phyloP scores from a whole-genome alignment of 2,888 invertebrate genomes.

The Prosapia bicincta region DNA sequence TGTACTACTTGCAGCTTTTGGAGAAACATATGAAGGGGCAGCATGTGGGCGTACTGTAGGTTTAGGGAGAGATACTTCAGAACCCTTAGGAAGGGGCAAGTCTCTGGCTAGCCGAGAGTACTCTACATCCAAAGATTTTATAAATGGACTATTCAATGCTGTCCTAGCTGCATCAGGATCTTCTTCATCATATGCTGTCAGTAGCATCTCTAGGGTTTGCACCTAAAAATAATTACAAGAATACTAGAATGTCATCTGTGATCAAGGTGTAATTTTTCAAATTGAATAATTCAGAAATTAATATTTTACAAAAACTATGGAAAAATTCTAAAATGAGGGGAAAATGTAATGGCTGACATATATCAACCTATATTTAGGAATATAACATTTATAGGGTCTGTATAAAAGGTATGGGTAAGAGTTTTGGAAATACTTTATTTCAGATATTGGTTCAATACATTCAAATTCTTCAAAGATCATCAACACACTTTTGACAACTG shows the following conservation, averaged over 20 bases:
- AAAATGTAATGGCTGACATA: no score
- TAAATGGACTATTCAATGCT: slow-evolving; percentile 77
- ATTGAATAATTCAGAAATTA: neutral
- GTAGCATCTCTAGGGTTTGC: slow-evolving; percentile 70
- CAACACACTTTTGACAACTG: no score
- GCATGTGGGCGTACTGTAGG: slow-evolving; percentile 64
- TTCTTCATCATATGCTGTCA: slow-evolving; percentile 82
- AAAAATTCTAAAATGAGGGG: no score
- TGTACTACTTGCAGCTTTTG: slow-evolving; percentile 43
- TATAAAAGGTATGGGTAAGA: no score
- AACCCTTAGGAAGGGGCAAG: slow-evolving; percentile 62
- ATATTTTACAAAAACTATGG: neutral
- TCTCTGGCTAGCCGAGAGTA: slow-evolving; percentile 72
- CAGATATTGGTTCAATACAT: no score
- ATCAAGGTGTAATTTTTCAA: neutral
- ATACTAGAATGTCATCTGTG: no score
- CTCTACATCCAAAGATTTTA: slow-evolving; percentile 90
- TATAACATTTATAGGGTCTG: no score
- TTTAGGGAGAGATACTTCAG: slow-evolving; percentile 53
- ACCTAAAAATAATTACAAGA: no score
- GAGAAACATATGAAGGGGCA: slow-evolving; percentile 62
- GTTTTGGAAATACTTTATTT: no score
- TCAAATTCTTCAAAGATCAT: no score
- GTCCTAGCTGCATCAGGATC: slow-evolving; percentile 73
- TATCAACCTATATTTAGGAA: no score